A percentile compares a stretch with the other conserved stretches of the same genome.
These are phyloP conservation scores for Danio tinwini DNA, from an alignment of 2,797 vertebrate genomes.

Conservation along the genomic window DNA sequence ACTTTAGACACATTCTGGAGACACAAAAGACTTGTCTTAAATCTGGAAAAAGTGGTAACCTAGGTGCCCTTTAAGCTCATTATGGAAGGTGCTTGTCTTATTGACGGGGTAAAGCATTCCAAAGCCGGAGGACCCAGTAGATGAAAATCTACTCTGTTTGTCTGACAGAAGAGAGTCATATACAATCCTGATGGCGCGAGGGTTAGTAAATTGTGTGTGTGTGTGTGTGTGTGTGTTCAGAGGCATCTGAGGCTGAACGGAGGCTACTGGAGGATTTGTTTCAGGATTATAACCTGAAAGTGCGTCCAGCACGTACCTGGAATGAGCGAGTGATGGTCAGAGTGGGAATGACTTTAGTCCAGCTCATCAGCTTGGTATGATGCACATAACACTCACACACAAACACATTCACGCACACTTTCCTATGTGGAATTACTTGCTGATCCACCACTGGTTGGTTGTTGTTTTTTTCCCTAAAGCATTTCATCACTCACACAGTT, in stretches of 20 bases:
- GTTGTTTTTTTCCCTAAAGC: conserved; percentile 33
- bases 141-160: no score
- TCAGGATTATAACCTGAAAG: conserved; percentile 80
- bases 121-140: no score
- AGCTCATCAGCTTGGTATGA: conserved; percentile 81
- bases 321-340: conserved; percentile 79
- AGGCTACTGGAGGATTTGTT: conserved; percentile 74
- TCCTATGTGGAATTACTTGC: conserved; percentile 14
- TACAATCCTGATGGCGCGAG: no score
- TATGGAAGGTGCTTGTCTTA: no score
- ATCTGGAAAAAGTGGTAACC: no score
- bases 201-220: no score
- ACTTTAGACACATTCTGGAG: no score
- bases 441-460: conserved; percentile 35
- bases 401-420: conserved; percentile 10
- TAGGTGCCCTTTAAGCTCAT: no score
- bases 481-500: conserved; percentile 35
- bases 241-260: conserved; percentile 68
- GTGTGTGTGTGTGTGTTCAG: conserved; percentile 55
- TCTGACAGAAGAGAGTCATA: no score
- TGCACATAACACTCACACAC: conserved; percentile 39
- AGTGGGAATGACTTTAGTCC: conserved; percentile 84
- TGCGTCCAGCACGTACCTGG: conserved; percentile 79
- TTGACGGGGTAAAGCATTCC: no score
- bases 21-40: no score